Base-by-base conservation (phyloP, 1,140 invertebrate genomes). In the Episyrphus balteatus region DNA sequence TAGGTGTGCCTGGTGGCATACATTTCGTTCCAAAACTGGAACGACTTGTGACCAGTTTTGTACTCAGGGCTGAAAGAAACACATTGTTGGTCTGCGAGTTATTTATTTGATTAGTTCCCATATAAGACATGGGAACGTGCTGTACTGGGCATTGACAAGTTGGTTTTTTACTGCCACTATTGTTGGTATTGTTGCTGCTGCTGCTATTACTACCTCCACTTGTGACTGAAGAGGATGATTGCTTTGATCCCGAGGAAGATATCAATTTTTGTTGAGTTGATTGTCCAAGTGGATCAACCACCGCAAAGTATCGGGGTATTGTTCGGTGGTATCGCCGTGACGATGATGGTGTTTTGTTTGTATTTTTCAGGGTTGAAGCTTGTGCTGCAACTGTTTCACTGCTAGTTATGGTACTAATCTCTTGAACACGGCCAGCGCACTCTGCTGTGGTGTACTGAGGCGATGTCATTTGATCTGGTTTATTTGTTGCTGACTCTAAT, bases 61-160 rank as follows among this genome's bases (percentile, higher is more conserved):
- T 54, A 42, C 55, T 53, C 51, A 55, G 42, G 11, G 54, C 51
- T 11, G 43, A 59, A 6, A 66, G 49, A 21, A 62, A 57, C 10
- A 55, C 51, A 50, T 47, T 49, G 37, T 58, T 62, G 21, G 54
- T 58, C 47, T 63, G 62, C 36, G 56, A 58, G 51, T 57, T 58
- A 42, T 55, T 66, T 10, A 55, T 11, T 42, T 55, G 49, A 11
- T 42, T 51, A 0, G 51, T 32, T 17, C 62, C 62, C 62, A 68
- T 68, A 44, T 68, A 68, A 37, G 62, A 63, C 66, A 68, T 68
- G n/a, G 66, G 66, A 18, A 68, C 66, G 46, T 68, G 66, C 44
- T 68, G 66, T 34, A 68, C 59, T 14, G 66, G 66, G 44, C 66
- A 68, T 44, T 68, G 66, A 50, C 66, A 68, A 50, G 63, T 63